Conservation (phyloP, 2,888 invertebrate species). For the Parnassius apollo region DNA sequence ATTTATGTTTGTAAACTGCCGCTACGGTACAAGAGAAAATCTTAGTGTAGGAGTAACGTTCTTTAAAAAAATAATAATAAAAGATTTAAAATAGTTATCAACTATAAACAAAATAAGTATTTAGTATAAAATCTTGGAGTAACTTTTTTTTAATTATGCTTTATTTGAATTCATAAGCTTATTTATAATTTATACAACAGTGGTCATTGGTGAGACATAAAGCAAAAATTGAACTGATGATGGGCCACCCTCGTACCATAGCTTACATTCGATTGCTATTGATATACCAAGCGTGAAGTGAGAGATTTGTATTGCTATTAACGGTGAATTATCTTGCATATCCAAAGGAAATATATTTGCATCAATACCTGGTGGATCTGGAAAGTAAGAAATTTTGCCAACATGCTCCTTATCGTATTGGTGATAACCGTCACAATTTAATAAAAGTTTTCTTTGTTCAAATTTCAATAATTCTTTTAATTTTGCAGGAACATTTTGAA, state of each 20-base stretch:
- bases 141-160: background rate
- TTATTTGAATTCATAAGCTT: slow-evolving; percentile 15
- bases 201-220: slow-evolving; percentile 49
- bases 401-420: slow-evolving; percentile 66
- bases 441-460: slow-evolving; percentile 54
- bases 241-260: slow-evolving; percentile 61
- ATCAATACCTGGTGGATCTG: slow-evolving; percentile 67
- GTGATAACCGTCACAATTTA: slow-evolving; percentile 59
- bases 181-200: slow-evolving; percentile 22
- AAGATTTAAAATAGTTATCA: too few species aligned
- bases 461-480: slow-evolving; percentile 52
- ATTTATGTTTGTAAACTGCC: too few species aligned
- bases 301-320: slow-evolving; percentile 62
- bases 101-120: too few species aligned
- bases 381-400: slow-evolving; percentile 58
- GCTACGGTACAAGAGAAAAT: too few species aligned
- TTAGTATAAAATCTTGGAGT: too few species aligned
- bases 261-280: slow-evolving; percentile 57
- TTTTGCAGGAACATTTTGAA: slow-evolving; percentile 43
- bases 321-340: slow-evolving; percentile 43
- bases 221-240: slow-evolving; percentile 57
- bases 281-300: slow-evolving; percentile 62
- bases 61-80: too few species aligned
- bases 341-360: slow-evolving; percentile 51
- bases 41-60: too few species aligned